Percentiles rank a stretch among this genome's conserved stretches.
Evolutionary conservation across 2,113 vertebrate genomes (phyloP).

Genomic region (Thryonomys swinderianus): DNA sequence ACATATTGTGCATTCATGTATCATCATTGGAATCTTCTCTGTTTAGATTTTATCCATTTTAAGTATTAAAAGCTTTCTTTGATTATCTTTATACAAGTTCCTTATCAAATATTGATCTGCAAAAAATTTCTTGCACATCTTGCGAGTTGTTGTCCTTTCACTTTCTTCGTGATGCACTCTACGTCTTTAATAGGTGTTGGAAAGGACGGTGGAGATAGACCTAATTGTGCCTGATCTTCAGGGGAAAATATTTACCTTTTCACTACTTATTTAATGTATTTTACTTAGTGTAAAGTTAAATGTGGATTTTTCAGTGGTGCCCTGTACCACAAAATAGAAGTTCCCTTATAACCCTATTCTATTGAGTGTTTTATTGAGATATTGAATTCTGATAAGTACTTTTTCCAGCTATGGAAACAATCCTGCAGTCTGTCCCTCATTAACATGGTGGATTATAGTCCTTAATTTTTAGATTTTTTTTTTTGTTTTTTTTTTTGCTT

Average conservation of each 20-base stretch:
- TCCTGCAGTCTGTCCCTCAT: not conserved
- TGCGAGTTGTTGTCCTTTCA: not conserved
- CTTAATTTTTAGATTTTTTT: not conserved
- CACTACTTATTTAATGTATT: not conserved
- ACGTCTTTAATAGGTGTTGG: not conserved
- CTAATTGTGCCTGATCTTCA: not conserved
- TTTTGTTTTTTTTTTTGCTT: no score
- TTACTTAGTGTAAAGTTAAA: not conserved
- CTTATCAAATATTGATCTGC: not conserved
- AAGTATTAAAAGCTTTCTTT: not conserved
- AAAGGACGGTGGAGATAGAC: not conserved
- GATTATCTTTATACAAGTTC: not conserved
- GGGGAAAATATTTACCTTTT: not conserved
- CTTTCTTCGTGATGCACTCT: not conserved
- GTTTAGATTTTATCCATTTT: not conserved
- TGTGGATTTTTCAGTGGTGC: not conserved
- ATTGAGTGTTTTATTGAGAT: not conserved
- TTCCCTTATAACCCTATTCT: not conserved
- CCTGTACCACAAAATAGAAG: not conserved
- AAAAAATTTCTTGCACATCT: not conserved
- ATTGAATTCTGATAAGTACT: not conserved
- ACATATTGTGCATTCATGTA: not conserved
- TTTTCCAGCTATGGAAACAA: not conserved
- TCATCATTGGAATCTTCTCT: not conserved
- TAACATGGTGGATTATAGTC: not conserved